A percentile compares a stretch with the other conserved stretches of the same genome.
These are phyloP conservation scores for Sebastes cheni DNA, from an alignment of 2,797 vertebrate species.

Conservation along the genomic window DNA sequence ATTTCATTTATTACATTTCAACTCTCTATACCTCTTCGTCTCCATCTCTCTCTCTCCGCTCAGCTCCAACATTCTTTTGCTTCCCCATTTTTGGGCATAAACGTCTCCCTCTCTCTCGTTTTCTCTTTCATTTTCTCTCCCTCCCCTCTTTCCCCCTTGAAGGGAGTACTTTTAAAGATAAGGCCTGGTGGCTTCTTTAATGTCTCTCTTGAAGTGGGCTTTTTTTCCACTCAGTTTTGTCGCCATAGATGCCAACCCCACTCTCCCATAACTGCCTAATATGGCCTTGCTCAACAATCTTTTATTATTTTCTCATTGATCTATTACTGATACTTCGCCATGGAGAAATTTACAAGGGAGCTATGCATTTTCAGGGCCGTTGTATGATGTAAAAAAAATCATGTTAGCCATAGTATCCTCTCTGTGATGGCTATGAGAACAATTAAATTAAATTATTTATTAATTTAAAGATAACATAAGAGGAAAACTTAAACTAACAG, in stretches of 20 bases:
- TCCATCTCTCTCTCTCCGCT: background rate
- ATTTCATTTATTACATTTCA: slow-evolving; percentile 76
- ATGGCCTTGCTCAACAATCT: slow-evolving; percentile 42
- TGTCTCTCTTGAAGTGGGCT: slow-evolving; percentile 69
- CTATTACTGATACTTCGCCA: slow-evolving; percentile 8
- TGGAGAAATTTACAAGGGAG: background rate
- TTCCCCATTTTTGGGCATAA: slow-evolving; percentile 37
- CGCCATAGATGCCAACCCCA: slow-evolving; percentile 58
- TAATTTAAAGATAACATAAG: background rate
- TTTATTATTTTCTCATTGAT: slow-evolving; percentile 49
- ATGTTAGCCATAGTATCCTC: background rate
- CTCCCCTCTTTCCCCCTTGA: slow-evolving; percentile 45
- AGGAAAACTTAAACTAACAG: background rate
- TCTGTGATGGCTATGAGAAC: background rate
- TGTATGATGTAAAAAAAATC: background rate
- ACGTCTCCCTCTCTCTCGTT: slow-evolving; percentile 48
- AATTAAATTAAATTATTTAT: background rate
- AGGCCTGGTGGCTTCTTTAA: slow-evolving; percentile 78
- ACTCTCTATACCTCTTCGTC: slow-evolving; percentile 50
- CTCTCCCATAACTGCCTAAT: slow-evolving; percentile 54
- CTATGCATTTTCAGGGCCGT: background rate
- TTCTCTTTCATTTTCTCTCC: slow-evolving; percentile 57
- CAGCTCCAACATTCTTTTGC: slow-evolving; percentile 39
- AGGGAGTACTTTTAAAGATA: slow-evolving; percentile 76
- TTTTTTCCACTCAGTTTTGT: slow-evolving; percentile 38